Conservation (phyloP, 1,140 invertebrate genomes). For the Odontomachus brunneus region DNA sequence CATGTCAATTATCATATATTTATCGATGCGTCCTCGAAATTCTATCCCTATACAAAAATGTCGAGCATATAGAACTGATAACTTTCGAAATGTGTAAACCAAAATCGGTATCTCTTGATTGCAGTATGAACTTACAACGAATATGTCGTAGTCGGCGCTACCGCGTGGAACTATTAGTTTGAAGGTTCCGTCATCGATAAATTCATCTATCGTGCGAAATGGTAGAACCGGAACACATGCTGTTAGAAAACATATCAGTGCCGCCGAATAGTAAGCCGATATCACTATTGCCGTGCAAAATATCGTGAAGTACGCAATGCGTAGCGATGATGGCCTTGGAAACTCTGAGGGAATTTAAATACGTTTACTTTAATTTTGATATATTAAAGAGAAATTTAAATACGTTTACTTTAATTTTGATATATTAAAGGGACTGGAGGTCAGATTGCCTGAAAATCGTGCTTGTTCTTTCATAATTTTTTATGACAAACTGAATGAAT, state of each 20-base stretch:
- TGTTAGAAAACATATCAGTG: constrained; percentile 73
- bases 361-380: background rate
- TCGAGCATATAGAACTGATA: background rate
- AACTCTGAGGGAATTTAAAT: constrained; percentile 44
- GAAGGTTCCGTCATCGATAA: constrained; percentile 65
- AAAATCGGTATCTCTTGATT: background rate
- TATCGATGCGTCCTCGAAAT: no score
- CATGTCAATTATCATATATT: no score
- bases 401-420: background rate
- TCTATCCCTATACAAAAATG: no score
- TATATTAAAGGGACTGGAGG: no score
- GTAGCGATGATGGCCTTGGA: constrained; percentile 48
- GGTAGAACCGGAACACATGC: constrained; percentile 43
- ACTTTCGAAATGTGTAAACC: background rate
- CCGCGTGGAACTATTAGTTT: constrained; percentile 58
- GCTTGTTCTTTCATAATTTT: no score
- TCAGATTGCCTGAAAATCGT: no score
- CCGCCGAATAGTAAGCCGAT: constrained; percentile 62
- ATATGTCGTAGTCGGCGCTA: constrained; percentile 64
- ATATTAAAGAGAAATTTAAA: background rate
- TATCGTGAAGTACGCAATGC: constrained; percentile 61
- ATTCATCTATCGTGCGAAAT: constrained; percentile 65
- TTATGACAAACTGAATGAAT: background rate
- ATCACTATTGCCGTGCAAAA: constrained; percentile 34
- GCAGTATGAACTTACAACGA: constrained; percentile 39